phyloP scores from a whole-genome alignment of 2,113 vertebrate genomes.

The Raja brachyura region DNA sequence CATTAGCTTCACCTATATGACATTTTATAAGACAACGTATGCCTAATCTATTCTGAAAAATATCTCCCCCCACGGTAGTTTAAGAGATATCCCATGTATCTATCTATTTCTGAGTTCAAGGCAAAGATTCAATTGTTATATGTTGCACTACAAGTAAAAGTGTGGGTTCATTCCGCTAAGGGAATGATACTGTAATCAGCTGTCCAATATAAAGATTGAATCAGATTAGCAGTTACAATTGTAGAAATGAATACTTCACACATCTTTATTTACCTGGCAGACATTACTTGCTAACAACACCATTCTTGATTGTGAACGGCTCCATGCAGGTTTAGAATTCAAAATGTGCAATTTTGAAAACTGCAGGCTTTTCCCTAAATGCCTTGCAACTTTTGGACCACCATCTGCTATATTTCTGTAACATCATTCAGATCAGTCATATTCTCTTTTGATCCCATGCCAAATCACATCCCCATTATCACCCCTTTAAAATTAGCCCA shows the following conservation, averaged over 20 bases:
- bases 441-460: not conserved
- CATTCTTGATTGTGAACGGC: not conserved
- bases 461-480: no score
- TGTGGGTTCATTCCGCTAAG: not conserved
- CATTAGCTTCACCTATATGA: not conserved
- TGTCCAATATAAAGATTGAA: not conserved
- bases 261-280: not conserved
- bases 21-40: not conserved
- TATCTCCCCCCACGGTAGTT: not conserved
- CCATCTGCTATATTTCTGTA: not conserved
- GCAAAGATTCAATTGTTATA: not conserved
- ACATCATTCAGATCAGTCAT: not conserved
- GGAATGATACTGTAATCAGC: not conserved
- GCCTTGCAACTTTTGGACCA: not conserved
- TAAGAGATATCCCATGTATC: not conserved
- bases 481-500: no score
- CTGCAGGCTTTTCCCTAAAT: not conserved
- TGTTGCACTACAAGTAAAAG: not conserved
- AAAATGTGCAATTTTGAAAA: not conserved
- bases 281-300: not conserved
- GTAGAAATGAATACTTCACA: not conserved
- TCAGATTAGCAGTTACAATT: not conserved
- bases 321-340: not conserved
- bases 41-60: not conserved
- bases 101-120: not conserved